Evolutionary conservation across 2,113 vertebrate species (phyloP), one percentile per base, ranked within the genome.

Genomic region (rabbit (Oryctolagus cuniculus)): DNA sequence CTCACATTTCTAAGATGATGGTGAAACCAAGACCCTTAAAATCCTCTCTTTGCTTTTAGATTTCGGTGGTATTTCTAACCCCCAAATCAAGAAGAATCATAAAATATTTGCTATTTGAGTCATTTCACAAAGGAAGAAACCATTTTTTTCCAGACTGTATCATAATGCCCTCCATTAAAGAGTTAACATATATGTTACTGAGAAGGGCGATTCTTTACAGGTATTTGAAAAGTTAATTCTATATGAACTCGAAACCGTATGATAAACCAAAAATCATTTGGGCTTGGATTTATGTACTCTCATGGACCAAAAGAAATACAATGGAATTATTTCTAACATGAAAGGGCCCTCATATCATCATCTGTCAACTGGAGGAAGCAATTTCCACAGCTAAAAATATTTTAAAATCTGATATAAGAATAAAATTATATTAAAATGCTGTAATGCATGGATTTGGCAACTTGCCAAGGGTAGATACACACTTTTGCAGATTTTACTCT

Each of bases 381-480:
- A 97, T 74, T 92, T 82, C 82, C 34, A 97, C 16, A 96, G 61
- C 21, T 94, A 97, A 88, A 96, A 96, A 93, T 90, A 96, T 34
- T 94, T 94, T 15, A 7, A 95, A 84, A 89, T 95, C 64, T 95
- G 67, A 97, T 75, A 49, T 83, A 72, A 95, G 51, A 96, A 95
- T 95, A 95, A 95, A 96, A 96, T 96, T 96, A 77, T 81, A 96
- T 96, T 93, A 96, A 97, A 96, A 98, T 95, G 84, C 63, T 24
- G 78, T 93, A 89, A 89, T 78, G 64, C 78, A 94, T 85, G 87
- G 38, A 95, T 69, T 77, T 95, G 83, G 92, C 61, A 93, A 95
- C 66, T 96, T 81, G 90, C 83, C 89, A 95, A 81, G n/a, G 34
- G 80, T 77, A 92, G 93, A 96, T 83, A 89, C 1, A 6, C 79